Evolutionary conservation across 2,797 vertebrate species (phyloP).

Genomic region (Tachyglossus aculeatus): DNA sequence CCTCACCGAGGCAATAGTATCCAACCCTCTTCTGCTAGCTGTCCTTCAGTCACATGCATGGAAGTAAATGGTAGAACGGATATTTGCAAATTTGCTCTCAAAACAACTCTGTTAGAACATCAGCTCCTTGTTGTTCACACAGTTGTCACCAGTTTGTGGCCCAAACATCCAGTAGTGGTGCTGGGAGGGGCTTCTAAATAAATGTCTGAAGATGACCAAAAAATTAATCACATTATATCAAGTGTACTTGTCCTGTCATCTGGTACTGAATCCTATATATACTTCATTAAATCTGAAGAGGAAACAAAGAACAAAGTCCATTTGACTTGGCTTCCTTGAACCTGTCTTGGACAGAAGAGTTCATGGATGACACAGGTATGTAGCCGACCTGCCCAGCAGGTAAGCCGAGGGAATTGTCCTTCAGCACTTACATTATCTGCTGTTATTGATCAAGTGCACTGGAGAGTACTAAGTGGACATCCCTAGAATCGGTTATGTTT

Average conservation of each 20-base stretch:
- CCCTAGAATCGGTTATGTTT: not conserved
- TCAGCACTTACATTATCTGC: not conserved
- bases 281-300: not conserved
- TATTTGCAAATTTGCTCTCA: too few species aligned
- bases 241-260: not conserved
- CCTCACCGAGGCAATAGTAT: too few species aligned
- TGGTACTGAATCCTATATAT: not conserved
- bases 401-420: not conserved
- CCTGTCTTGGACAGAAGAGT: not conserved
- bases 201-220: conserved; percentile 24
- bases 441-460: not conserved
- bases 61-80: not conserved
- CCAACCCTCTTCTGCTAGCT: not conserved
- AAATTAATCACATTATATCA: not conserved
- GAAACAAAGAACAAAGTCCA: not conserved
- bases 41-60: not conserved
- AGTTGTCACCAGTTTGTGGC: not conserved
- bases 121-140: conserved; percentile 9
- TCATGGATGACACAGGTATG: not conserved
- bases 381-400: not conserved
- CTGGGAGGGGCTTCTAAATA: too few species aligned
- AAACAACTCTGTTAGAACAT: not conserved
- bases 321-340: not conserved
- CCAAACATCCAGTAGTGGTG: too few species aligned
- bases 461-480: not conserved